Base-by-base conservation (phyloP, 2,888 invertebrate species). In the Hirtodrosophila duncani region DNA sequence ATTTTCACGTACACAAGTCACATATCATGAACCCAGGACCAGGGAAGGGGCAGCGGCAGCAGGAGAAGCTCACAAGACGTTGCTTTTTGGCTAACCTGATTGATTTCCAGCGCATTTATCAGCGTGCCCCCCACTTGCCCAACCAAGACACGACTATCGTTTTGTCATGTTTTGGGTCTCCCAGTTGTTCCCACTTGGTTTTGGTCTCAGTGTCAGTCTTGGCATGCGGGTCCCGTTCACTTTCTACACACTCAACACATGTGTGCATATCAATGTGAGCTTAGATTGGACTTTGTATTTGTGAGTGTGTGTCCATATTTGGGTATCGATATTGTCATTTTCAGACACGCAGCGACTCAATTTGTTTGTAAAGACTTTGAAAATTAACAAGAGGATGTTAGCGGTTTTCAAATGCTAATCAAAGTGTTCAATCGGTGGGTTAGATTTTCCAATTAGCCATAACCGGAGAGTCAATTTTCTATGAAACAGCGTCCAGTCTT, bases 1-100 rank as follows among this genome's bases (percentile, higher is more conserved):
- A 79, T 75, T 75, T 79, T 75, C 79, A 81, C 81, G 75, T 78
- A 67, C 46, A 48, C 52, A 57, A 77, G 51, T 64, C 77, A 71
- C 49, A 65, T 18, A 39, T 50, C 38, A 36, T 37, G 58, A 34
- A 31, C 31, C 46, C 26, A 49, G 44, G 45, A 33, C 26, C 37
- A 44, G 33, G 34, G 36, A 9, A 8, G 11, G 7, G 38, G 10
- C 2, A 9, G 18, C 1, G 11, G 8, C 7, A 3, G 26, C 2
- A 10, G 18, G 8, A 7, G 18, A 10, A 39, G 26, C 4, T 6
- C 4, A 39, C 27, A 27, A 16, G 17, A 13, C 33, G 10, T 13
- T 36, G 24, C 60, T 52, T 52, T 46, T 56, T 39, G 78, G 59
- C 51, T 61, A 56, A 41, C 63, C 74, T 56, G 81, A 72, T 80